Evolutionary conservation across 2,888 invertebrate species (phyloP).

Genomic region (Taenaris catops): DNA sequence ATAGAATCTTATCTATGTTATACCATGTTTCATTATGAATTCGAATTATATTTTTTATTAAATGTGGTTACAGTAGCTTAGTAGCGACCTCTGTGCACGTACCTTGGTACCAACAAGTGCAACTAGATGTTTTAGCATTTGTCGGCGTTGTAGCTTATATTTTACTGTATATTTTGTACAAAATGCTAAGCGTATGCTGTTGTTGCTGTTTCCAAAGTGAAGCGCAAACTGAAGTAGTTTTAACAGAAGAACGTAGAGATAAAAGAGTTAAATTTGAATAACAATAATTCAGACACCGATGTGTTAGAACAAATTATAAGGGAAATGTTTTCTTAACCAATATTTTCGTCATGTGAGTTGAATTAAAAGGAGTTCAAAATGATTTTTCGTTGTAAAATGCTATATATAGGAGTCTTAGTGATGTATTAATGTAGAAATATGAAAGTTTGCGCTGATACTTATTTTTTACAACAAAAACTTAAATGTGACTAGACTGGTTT

Average conservation of each 20-base stretch:
- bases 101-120: slow-evolving; percentile 58
- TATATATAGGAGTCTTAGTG: too few relatives aligned
- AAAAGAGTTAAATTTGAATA: slow-evolving; percentile 70
- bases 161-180: slow-evolving; percentile 44
- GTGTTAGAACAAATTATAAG: background rate
- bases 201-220: slow-evolving; percentile 53
- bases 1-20: slow-evolving; percentile 79
- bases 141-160: slow-evolving; percentile 53
- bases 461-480: too few relatives aligned
- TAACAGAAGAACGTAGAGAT: slow-evolving; percentile 40
- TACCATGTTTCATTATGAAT: slow-evolving; percentile 78
- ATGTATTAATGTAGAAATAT: too few relatives aligned
- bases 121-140: slow-evolving; percentile 62
- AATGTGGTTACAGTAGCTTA: slow-evolving; percentile 25
- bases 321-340: background rate
- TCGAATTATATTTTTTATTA: background rate
- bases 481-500: too few relatives aligned
- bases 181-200: slow-evolving; percentile 51
- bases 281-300: slow-evolving; percentile 8
- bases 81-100: slow-evolving; percentile 47
- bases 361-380: background rate
- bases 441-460: too few relatives aligned
- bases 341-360: slow-evolving; percentile 2
- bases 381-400: too few relatives aligned
- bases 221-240: slow-evolving; percentile 27